phyloP scores from a whole-genome alignment of 2,113 vertebrate genomes.

The Toxotes jaculatrix region DNA sequence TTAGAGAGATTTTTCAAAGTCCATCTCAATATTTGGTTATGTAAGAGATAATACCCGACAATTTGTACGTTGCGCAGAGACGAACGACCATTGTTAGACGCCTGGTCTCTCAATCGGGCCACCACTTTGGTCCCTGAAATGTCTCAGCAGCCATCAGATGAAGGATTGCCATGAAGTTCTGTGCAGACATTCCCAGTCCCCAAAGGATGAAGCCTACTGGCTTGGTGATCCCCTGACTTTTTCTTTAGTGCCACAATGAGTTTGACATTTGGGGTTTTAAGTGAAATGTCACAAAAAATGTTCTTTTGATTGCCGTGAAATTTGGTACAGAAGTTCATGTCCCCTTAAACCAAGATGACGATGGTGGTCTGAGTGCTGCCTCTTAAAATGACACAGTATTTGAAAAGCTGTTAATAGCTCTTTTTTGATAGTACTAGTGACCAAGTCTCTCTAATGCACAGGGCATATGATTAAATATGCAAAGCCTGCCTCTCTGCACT shows the following conservation, averaged over 20 bases:
- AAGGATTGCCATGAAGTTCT: neutral
- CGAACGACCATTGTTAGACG: neutral
- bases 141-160: neutral
- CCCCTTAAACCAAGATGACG: no score
- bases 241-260: neutral
- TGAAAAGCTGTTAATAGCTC: neutral
- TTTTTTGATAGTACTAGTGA: no score
- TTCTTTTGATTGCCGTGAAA: neutral
- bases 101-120: neutral
- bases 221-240: neutral
- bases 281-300: slow-evolving; percentile 1
- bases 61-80: neutral
- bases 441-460: no score
- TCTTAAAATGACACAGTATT: neutral
- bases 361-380: neutral
- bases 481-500: no score
- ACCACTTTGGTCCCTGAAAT: neutral
- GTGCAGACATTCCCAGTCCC: neutral
- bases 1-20: neutral
- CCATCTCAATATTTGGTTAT: neutral
- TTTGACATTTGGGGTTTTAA: neutral
- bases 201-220: neutral
- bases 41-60: neutral
- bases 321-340: neutral
- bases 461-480: no score